Percentiles rank a stretch among this genome's conserved stretches.
phyloP scores from a whole-genome alignment of 2,888 invertebrate genomes.

The Melipona beecheii region DNA sequence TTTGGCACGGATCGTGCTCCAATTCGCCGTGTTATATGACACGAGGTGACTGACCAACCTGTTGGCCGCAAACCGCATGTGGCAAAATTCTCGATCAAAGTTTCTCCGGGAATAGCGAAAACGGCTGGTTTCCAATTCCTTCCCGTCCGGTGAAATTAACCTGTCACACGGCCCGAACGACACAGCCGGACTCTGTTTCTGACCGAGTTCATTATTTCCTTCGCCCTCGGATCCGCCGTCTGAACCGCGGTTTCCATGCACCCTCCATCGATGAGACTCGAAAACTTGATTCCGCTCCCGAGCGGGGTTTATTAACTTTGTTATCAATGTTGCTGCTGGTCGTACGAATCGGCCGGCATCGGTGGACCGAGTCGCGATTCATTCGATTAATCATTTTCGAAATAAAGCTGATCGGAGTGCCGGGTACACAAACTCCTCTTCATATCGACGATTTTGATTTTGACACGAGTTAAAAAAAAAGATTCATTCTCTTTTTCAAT shows the following conservation, averaged over 20 bases:
- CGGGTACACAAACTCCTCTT: too few relatives aligned
- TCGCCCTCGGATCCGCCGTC: not conserved
- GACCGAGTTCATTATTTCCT: slow-evolving; percentile 42
- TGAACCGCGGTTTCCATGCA: not conserved
- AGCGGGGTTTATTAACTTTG: not conserved
- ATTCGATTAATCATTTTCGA: not conserved
- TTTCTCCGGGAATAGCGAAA: slow-evolving; percentile 49
- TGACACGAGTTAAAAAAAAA: too few relatives aligned
- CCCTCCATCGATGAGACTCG: not conserved
- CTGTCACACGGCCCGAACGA: slow-evolving; percentile 26
- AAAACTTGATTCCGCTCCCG: not conserved
- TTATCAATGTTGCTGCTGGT: not conserved
- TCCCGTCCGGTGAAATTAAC: slow-evolving; percentile 38
- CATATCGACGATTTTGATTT: too few relatives aligned
- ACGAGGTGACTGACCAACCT: slow-evolving; percentile 63
- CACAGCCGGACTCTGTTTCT: slow-evolving; percentile 3
- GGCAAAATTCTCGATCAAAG: slow-evolving; percentile 55
- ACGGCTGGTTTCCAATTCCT: slow-evolving; percentile 41
- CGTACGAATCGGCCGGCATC: not conserved
- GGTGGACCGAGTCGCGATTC: not conserved
- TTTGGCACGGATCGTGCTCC: slow-evolving; percentile 58
- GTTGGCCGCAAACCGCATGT: slow-evolving; percentile 57
- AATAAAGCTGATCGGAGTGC: too few relatives aligned
- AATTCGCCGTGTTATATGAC: slow-evolving; percentile 50
- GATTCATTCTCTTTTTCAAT: too few relatives aligned